These are phyloP conservation scores for Nixonia krombeini DNA, from an alignment of 1,140 invertebrate species.

Conservation along the genomic window DNA sequence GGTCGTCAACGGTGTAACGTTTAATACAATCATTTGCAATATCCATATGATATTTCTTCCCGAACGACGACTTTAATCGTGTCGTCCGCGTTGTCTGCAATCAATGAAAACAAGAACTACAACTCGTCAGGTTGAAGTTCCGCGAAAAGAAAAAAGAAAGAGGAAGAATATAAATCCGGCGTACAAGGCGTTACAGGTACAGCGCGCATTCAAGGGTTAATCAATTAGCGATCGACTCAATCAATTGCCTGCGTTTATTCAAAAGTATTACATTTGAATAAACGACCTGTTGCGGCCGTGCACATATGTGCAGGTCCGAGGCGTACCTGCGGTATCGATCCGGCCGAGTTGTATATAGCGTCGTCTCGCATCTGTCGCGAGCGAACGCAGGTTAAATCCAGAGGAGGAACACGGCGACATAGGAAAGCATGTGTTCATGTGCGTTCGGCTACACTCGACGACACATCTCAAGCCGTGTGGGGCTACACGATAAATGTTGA, in stretches of 20 bases:
- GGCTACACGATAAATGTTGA: neutral
- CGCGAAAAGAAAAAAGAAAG: too few species aligned
- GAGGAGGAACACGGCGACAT: conserved; percentile 20
- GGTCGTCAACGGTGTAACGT: too few species aligned
- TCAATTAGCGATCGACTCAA: too few species aligned
- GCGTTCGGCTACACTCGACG: conserved; percentile 24
- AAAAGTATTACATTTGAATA: conserved; percentile 25
- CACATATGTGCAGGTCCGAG: conserved; percentile 16
- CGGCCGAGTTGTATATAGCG: conserved; percentile 48
- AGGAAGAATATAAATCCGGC: too few species aligned
- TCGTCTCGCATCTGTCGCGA: conserved; percentile 49
- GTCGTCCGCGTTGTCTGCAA: too few species aligned
- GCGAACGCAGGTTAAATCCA: conserved; percentile 51
- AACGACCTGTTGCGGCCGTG: conserved; percentile 28
- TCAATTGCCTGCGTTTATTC: neutral
- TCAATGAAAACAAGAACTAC: too few species aligned
- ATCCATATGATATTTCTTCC: too few species aligned
- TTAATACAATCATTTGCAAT: too few species aligned
- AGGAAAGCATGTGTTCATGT: conserved; percentile 23
- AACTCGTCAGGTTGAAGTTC: too few species aligned
- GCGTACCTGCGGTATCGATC: conserved; percentile 47
- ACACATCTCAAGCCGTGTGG: neutral
- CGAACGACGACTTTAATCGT: too few species aligned
- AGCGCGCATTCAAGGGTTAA: too few species aligned
- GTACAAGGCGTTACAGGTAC: too few species aligned